phyloP scores from a whole-genome alignment of 2,888 invertebrate genomes.

The Criorhina ranunculi region DNA sequence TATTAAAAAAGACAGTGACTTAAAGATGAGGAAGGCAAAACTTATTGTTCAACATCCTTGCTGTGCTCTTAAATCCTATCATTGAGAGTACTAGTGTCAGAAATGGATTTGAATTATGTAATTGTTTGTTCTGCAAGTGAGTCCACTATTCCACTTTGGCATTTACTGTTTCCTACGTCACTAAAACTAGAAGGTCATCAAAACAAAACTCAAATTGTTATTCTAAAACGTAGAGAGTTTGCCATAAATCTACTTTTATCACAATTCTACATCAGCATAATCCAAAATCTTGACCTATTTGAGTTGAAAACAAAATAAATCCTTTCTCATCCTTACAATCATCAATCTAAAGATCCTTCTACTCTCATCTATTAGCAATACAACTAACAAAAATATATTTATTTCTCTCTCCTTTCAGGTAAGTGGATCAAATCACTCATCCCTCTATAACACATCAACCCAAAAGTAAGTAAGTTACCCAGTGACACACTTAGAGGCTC shows the following conservation, averaged over 20 bases:
- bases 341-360: conserved; percentile 11
- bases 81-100: too few relatives aligned
- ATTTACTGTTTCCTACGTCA: too few relatives aligned
- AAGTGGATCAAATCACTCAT: conserved; percentile 51
- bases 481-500: conserved; percentile 37
- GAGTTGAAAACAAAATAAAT: background rate
- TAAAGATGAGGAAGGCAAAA: too few relatives aligned
- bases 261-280: conserved; percentile 23
- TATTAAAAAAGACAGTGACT: too few relatives aligned
- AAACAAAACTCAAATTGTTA: conserved; percentile 1
- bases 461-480: conserved; percentile 49
- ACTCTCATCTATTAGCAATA: conserved; percentile 34
- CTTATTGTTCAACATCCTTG: too few relatives aligned
- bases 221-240: background rate
- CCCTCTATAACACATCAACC: conserved; percentile 30
- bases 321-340: background rate
- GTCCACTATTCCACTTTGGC: too few relatives aligned
- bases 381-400: conserved; percentile 41
- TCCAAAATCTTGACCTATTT: conserved; percentile 51
- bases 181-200: background rate
- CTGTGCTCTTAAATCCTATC: too few relatives aligned
- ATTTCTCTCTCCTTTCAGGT: conserved; percentile 46
- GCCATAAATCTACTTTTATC: conserved; percentile 43
- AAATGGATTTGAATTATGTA: too few relatives aligned
- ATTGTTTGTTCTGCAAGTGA: too few relatives aligned